Conservation (phyloP, 2,113 vertebrate genomes). For the Alouatta palliata region DNA sequence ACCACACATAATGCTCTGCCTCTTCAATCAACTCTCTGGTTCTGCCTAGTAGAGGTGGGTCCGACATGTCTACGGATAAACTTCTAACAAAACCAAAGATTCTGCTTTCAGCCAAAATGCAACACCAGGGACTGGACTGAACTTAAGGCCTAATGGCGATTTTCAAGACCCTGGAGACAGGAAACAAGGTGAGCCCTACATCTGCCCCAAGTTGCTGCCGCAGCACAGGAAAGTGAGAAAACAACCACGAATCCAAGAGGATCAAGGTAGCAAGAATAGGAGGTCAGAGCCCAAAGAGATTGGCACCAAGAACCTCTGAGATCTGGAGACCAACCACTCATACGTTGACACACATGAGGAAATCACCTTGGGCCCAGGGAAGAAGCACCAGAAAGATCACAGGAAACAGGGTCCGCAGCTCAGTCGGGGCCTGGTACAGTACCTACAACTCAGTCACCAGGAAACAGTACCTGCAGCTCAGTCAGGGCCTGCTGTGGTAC, state of each 20-base stretch:
- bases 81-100: neutral
- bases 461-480: no score
- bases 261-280: rapidly evolving
- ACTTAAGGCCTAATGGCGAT: no score
- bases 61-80: rapidly evolving
- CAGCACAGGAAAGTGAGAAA: neutral
- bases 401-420: neutral
- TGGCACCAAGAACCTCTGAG: neutral
- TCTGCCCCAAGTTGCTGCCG: neutral
- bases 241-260: no score
- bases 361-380: neutral
- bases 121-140: no score
- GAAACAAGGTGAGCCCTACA: rapidly evolving
- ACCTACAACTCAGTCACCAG: no score
- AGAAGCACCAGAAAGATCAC: neutral
- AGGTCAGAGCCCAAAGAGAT: neutral
- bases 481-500: no score
- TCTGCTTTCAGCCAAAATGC: neutral
- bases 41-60: neutral
- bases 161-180: neutral
- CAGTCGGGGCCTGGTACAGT: neutral
- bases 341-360: neutral
- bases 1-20: rapidly evolving
- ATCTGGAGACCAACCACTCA: neutral
- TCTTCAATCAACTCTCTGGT: neutral